Evolutionary conservation across 2,888 invertebrate genomes (phyloP).

Genomic region (Athripsodes cinereus): DNA sequence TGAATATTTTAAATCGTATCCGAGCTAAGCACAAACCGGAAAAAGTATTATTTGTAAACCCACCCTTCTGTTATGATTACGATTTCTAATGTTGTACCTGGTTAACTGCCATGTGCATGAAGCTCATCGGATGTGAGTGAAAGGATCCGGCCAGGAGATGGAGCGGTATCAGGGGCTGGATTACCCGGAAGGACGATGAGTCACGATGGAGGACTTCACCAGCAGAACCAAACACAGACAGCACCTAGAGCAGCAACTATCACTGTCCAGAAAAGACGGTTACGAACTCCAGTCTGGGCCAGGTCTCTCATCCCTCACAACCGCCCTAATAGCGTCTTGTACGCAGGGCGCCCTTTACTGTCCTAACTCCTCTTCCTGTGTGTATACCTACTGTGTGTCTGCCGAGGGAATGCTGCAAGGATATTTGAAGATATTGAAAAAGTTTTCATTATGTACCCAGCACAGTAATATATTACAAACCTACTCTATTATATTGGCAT

Average conservation of each 20-base stretch:
- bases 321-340: too few species aligned
- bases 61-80: neutral
- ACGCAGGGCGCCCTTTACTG: neutral
- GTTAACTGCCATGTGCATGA: constrained; percentile 18
- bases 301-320: constrained; percentile 44
- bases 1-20: too few species aligned
- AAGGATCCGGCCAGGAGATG: constrained; percentile 41
- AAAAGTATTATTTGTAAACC: neutral
- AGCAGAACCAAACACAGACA: constrained; percentile 34
- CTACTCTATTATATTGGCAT: too few species aligned
- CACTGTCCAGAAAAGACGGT: constrained; percentile 65
- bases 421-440: constrained; percentile 25
- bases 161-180: constrained; percentile 33
- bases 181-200: constrained; percentile 36
- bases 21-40: too few species aligned
- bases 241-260: constrained; percentile 37
- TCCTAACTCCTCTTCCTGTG: neutral
- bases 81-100: constrained; percentile 15
- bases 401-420: constrained; percentile 24
- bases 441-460: constrained; percentile 18
- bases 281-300: constrained; percentile 78
- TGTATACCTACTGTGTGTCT: constrained; percentile 11
- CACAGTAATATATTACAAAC: neutral
- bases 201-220: constrained; percentile 39
- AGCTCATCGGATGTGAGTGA: constrained; percentile 29